These are phyloP conservation scores for Seladonia tumulorum DNA, from an alignment of 2,888 invertebrate genomes.

Conservation along the genomic window DNA sequence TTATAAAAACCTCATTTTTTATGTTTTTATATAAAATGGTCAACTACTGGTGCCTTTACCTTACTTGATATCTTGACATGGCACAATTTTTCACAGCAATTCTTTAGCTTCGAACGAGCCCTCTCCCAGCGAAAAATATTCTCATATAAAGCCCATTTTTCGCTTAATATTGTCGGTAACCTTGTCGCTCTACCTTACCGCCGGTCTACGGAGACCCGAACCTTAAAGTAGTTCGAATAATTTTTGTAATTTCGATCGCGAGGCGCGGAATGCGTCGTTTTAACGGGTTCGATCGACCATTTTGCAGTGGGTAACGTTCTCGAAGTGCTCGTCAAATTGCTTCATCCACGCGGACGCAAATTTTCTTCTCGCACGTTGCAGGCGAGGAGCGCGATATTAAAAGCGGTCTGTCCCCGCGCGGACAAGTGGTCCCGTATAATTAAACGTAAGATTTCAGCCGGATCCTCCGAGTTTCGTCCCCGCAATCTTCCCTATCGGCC, in stretches of 20 bases:
- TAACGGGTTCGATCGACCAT: neutral
- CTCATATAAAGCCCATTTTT: too few relatives aligned
- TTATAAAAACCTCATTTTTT: too few relatives aligned
- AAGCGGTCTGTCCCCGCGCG: constrained; percentile 16
- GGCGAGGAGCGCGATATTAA: neutral
- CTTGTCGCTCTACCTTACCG: too few relatives aligned
- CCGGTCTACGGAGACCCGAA: too few relatives aligned
- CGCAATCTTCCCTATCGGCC: constrained; percentile 19
- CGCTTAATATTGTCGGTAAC: too few relatives aligned
- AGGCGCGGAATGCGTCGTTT: neutral
- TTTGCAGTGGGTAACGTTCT: neutral
- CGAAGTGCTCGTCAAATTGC: neutral
- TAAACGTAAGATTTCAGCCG: constrained; percentile 25
- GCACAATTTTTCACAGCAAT: too few relatives aligned
- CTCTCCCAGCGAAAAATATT: too few relatives aligned
- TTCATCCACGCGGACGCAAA: neutral
- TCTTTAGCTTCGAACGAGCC: too few relatives aligned
- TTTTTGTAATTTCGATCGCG: neutral
- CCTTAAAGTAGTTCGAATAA: neutral
- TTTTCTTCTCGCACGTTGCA: neutral
- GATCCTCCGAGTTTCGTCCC: constrained; percentile 4
- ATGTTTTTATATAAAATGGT: too few relatives aligned
- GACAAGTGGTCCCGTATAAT: constrained; percentile 24
- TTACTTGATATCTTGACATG: too few relatives aligned
- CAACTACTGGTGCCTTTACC: too few relatives aligned